phyloP scores from a whole-genome alignment of 2,113 vertebrate species.

The Lanius collurio region DNA sequence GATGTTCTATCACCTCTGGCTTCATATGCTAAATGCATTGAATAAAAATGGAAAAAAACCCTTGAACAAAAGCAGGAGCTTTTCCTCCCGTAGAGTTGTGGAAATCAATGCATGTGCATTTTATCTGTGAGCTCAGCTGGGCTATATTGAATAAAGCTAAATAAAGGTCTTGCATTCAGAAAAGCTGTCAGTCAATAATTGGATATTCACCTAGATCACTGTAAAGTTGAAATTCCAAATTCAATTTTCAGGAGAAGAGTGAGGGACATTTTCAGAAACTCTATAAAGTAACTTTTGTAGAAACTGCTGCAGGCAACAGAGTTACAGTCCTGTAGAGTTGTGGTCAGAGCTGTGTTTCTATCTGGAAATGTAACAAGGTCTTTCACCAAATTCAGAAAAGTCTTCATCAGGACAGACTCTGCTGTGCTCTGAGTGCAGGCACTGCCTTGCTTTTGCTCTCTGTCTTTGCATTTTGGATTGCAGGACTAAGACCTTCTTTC shows the following conservation, averaged over 20 bases:
- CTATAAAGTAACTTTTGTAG: background rate
- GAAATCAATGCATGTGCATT: background rate
- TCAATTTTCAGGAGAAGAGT: background rate
- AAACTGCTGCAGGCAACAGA: background rate
- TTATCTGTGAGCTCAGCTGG: background rate
- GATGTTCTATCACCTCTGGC: background rate
- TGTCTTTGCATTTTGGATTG: background rate
- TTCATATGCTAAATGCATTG: background rate
- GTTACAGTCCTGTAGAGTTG: background rate
- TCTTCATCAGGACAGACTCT: background rate
- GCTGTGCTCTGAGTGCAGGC: background rate
- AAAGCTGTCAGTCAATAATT: background rate
- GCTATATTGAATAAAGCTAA: background rate
- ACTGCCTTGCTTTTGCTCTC: background rate
- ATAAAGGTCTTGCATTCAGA: background rate
- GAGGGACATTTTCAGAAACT: background rate
- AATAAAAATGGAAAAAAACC: background rate
- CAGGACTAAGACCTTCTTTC: background rate
- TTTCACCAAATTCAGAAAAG: background rate
- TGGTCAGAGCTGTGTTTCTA: background rate
- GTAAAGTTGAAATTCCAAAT: background rate
- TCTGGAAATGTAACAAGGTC: background rate
- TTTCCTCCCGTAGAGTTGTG: background rate
- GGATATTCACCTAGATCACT: background rate
- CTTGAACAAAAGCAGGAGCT: fast-evolving